Evolutionary conservation across 2,888 invertebrate species (phyloP).

Genomic region (Lycophotia porphyrea): DNA sequence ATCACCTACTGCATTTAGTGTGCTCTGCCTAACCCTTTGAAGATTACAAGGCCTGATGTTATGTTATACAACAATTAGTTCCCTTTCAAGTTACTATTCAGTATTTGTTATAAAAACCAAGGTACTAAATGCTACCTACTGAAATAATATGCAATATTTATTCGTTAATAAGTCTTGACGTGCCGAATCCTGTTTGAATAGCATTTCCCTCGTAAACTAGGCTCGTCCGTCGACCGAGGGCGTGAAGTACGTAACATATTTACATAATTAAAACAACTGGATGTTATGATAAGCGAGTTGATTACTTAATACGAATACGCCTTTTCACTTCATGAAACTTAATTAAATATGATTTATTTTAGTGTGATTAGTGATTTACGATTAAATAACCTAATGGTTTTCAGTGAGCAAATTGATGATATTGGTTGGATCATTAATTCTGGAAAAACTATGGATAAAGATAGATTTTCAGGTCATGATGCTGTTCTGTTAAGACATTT

Average conservation of each 20-base stretch:
- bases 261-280: constrained; percentile 59
- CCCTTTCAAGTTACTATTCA: background rate
- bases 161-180: constrained; percentile 44
- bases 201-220: constrained; percentile 46
- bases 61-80: background rate
- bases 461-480: background rate
- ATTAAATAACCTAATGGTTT: background rate
- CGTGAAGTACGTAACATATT: constrained; percentile 50
- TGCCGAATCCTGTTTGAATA: constrained; percentile 56
- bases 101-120: background rate
- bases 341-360: constrained; percentile 39
- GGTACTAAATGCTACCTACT: background rate
- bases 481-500: background rate
- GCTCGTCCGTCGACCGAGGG: constrained; percentile 46
- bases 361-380: constrained; percentile 14
- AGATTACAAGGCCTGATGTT: no score
- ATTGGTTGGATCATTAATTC: background rate
- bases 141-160: constrained; percentile 31
- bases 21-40: no score
- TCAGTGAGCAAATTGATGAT: background rate
- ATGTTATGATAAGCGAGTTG: constrained; percentile 42
- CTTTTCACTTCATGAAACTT: constrained; percentile 55
- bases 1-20: no score
- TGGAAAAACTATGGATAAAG: background rate
- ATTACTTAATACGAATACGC: constrained; percentile 47